Base-by-base conservation (phyloP, 2,888 invertebrate genomes). In the Sinodicranocentrus sp. region DNA sequence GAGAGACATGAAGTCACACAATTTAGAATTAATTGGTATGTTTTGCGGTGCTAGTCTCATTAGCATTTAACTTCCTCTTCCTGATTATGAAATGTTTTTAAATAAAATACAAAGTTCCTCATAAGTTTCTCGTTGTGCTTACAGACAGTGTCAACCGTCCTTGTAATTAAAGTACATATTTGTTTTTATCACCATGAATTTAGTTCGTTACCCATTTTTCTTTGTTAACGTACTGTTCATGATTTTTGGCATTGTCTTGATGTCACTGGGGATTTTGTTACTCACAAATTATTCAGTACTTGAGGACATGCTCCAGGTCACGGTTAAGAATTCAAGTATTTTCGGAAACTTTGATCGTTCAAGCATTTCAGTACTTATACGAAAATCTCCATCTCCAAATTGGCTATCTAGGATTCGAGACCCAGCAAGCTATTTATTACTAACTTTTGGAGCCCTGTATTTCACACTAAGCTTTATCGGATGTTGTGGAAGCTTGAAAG, bases 181-280 rank as follows among this genome's bases (percentile, higher is more conserved):
- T 57, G n/a, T 57, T n/a, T n/a, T n/a, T n/a, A n/a, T n/a, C 26
- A 65, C 10, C 1, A 82, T 82, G 82, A 75, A 82, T 65, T 70
- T 75, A 3, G 52, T 75, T 1, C 75, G 82, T 0, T 68, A 70
- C 44, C 82, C 82, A n/a, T 82, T 82, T 75, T 82, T 82, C 26
- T 13, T 52, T 21, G 70, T 82, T 6, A 82, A 82, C 28, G 17
- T 70, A n/a, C 26, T 82, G 19, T 82, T 82, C 39, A 82, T 82
- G 82, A 13, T 75, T 23, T 75, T 76, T 19, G 82, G 82, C 3
- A 68, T 82, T 26, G 15, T 44, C 13, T 52, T 76, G 0, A 61
- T 82, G 82, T 82, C 75, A 0, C 44, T 52, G 2, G 82, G 82
- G 1, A 75, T 82, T 26, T 39, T 82, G 13, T 26, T 82, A 0